Evolutionary conservation across 2,888 invertebrate genomes (phyloP).

Genomic region (Abscondita cerata): DNA sequence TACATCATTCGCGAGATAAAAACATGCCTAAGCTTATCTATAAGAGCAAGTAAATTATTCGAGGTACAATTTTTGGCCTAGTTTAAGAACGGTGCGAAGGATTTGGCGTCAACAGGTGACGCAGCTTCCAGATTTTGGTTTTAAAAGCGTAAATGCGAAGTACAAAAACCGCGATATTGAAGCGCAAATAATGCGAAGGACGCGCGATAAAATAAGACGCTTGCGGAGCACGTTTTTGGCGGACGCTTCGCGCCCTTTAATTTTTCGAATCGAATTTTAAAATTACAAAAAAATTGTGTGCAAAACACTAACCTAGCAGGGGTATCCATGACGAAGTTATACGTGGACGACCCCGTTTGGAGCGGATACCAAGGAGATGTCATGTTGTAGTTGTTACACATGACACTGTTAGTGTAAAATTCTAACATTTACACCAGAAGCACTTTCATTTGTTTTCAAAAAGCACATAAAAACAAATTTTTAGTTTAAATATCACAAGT

Average conservation of each 20-base stretch:
- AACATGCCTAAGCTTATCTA: constrained; percentile 1
- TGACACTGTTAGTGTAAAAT: constrained; percentile 36
- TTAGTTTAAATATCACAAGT: constrained; percentile 8
- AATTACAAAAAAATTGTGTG: neutral
- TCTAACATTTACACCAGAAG: constrained; percentile 37
- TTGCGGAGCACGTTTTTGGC: constrained; percentile 24
- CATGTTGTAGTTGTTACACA: constrained; percentile 40
- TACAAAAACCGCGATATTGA: constrained; percentile 24
- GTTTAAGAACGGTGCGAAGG: neutral
- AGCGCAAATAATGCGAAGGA: constrained; percentile 40
- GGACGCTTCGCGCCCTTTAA: constrained; percentile 18
- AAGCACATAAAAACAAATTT: constrained; percentile 8
- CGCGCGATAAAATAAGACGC: constrained; percentile 37
- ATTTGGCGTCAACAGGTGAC: neutral
- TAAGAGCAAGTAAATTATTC: neutral
- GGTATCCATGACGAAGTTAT: constrained; percentile 50
- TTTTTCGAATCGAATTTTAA: neutral
- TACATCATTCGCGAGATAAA: constrained; percentile 3
- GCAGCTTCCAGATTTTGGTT: neutral
- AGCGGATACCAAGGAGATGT: constrained; percentile 42
- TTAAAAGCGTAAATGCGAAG: neutral
- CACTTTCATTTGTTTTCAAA: constrained; percentile 23
- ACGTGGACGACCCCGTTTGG: constrained; percentile 43
- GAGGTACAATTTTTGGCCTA: constrained; percentile 7
- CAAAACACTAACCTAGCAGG: constrained; percentile 52